phyloP scores from a whole-genome alignment of 2,113 vertebrate species.

The Dicaeum eximium region DNA sequence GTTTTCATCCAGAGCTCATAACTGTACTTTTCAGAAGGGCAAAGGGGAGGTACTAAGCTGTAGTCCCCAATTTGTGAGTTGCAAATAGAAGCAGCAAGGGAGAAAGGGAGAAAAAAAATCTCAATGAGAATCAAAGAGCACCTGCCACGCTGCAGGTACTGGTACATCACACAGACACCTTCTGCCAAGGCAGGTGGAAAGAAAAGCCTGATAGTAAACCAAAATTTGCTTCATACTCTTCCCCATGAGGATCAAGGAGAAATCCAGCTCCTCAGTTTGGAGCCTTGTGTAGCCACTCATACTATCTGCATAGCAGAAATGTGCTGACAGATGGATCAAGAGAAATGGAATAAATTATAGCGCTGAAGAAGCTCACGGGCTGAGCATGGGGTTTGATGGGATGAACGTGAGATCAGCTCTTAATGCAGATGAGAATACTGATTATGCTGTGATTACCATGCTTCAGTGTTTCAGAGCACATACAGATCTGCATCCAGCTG shows the following conservation, averaged over 20 bases:
- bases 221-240: background rate
- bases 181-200: background rate
- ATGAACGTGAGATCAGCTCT: slow-evolving; percentile 14
- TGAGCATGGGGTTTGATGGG: background rate
- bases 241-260: background rate
- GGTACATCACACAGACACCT: background rate
- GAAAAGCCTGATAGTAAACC: background rate
- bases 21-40: background rate
- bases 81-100: background rate
- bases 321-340: slow-evolving; percentile 3
- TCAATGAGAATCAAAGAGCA: background rate
- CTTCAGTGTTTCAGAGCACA: background rate
- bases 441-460: background rate
- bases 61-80: background rate
- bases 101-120: background rate
- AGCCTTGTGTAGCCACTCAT: background rate
- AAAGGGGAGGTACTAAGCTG: background rate
- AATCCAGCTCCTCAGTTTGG: background rate
- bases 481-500: background rate
- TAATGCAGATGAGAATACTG: slow-evolving; percentile 37
- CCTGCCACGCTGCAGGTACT: background rate
- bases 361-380: background rate
- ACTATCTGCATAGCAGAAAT: background rate
- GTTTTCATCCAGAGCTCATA: background rate
- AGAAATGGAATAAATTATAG: slow-evolving; percentile 9